Conservation (phyloP, 2,113 vertebrate genomes). For the Amblyornis subalaris region DNA sequence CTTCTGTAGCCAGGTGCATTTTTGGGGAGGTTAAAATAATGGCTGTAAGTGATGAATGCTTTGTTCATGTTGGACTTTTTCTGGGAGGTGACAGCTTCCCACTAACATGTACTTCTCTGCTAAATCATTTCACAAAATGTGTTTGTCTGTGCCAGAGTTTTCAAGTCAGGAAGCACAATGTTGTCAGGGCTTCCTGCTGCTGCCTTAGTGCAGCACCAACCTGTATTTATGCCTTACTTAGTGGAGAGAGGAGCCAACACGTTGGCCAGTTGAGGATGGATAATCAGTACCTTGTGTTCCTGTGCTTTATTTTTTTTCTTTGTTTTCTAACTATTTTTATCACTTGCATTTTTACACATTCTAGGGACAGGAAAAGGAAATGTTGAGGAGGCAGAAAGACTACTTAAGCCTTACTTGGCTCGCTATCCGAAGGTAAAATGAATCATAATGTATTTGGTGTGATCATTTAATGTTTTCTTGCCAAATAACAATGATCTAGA, state of each 20-base stretch:
- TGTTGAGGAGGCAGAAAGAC: constrained; percentile 87
- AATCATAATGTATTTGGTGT: background rate
- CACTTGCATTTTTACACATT: constrained; percentile 16
- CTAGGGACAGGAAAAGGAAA: constrained; percentile 95
- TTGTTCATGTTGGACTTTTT: background rate
- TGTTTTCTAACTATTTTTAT: background rate
- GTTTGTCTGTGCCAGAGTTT: background rate
- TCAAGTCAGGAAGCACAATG: background rate
- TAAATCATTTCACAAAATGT: background rate
- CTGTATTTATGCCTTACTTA: background rate
- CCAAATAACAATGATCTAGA: background rate
- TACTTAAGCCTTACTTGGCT: constrained; percentile 88
- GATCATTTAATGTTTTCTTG: background rate
- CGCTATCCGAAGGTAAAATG: constrained; percentile 88
- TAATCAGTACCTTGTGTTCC: background rate
- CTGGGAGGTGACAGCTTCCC: background rate
- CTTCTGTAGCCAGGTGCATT: background rate
- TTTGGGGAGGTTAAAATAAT: background rate
- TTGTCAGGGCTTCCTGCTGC: background rate
- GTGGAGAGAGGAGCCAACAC: background rate
- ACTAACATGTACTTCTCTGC: background rate
- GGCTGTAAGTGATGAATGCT: background rate
- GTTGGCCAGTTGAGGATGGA: background rate
- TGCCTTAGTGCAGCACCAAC: background rate
- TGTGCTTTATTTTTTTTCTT: accelerated